These are phyloP conservation scores for Theonella swinhoei DNA, from an alignment of 37 sponge, comb jelly and placozoan genomes.

Conservation along the genomic window DNA sequence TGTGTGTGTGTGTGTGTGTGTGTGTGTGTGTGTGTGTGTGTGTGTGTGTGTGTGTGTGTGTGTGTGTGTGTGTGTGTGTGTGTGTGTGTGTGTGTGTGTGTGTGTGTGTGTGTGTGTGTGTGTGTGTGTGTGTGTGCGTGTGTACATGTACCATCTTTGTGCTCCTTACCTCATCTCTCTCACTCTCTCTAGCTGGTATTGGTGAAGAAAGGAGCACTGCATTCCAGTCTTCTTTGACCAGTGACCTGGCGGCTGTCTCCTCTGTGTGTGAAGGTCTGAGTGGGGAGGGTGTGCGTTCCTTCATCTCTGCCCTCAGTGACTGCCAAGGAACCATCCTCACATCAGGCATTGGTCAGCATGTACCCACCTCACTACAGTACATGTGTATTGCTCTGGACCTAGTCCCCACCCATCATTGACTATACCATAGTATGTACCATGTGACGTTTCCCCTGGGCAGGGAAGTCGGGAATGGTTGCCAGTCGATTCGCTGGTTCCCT, in stretches of 20 bases:
- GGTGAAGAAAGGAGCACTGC: not conserved
- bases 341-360: constrained; percentile 74
- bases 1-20: constrained; percentile 35
- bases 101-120: too few relatives aligned
- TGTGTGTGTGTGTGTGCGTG: too few relatives aligned
- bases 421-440: too few relatives aligned
- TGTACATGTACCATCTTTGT: too few relatives aligned
- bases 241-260: constrained; percentile 22
- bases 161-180: too few relatives aligned
- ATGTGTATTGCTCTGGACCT: too few relatives aligned
- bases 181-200: too few relatives aligned
- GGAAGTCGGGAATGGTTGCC: constrained; percentile 83
- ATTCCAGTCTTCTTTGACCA: constrained; percentile 22
- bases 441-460: constrained; percentile 30
- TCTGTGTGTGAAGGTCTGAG: constrained; percentile 10
- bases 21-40: constrained; percentile 1
- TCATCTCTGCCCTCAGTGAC: constrained; percentile 23
- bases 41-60: too few relatives aligned
- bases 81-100: too few relatives aligned
- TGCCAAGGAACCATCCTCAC: constrained; percentile 57
- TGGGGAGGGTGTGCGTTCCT: not conserved
- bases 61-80: too few relatives aligned
- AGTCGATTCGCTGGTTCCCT: constrained; percentile 70
- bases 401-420: not conserved
- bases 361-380: not conserved